A percentile compares a stretch with the other conserved stretches of the same genome.
Conservation (phyloP, 1,140 invertebrate species). For the Drosophila tristis region DNA sequence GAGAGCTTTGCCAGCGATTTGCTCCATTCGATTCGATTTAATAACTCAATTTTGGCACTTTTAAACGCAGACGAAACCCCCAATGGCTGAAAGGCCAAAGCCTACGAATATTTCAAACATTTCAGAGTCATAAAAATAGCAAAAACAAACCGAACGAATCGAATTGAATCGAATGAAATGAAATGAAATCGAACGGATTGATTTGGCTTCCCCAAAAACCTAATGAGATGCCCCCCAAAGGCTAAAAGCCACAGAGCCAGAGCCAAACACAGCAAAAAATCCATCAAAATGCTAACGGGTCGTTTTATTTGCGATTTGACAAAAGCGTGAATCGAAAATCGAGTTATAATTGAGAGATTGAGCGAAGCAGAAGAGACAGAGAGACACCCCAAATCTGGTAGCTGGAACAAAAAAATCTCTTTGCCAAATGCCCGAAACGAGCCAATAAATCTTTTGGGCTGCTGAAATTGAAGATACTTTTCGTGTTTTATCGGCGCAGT, state of each 20-base stretch:
- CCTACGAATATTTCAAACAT: constrained; percentile 43
- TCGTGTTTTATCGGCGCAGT: constrained; percentile 54
- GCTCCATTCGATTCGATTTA: constrained; percentile 9
- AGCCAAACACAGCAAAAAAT: constrained; percentile 44
- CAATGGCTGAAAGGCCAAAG: constrained; percentile 17
- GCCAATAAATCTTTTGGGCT: constrained; percentile 65
- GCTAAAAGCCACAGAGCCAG: constrained; percentile 15
- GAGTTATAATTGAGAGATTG: constrained; percentile 53
- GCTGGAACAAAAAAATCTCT: constrained; percentile 39
- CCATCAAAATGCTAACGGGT: constrained; percentile 57
- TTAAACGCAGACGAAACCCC: constrained; percentile 15
- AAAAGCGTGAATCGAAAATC: constrained; percentile 57
- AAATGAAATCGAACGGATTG: no score
- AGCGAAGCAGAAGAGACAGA: neutral
- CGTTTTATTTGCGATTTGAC: constrained; percentile 52
- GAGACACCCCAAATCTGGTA: constrained; percentile 12
- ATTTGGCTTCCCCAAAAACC: constrained; percentile 20
- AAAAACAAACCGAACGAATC: constrained; percentile 10
- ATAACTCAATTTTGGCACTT: constrained; percentile 44
- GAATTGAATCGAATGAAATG: constrained; percentile 18
- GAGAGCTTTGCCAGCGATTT: neutral
- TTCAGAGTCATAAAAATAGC: constrained; percentile 53
- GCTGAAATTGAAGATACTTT: constrained; percentile 69
- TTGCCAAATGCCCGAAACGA: constrained; percentile 67
- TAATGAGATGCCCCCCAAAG: constrained; percentile 61